Evolutionary conservation across 2,113 vertebrate species (phyloP).

Genomic region (Silurus glanis): DNA sequence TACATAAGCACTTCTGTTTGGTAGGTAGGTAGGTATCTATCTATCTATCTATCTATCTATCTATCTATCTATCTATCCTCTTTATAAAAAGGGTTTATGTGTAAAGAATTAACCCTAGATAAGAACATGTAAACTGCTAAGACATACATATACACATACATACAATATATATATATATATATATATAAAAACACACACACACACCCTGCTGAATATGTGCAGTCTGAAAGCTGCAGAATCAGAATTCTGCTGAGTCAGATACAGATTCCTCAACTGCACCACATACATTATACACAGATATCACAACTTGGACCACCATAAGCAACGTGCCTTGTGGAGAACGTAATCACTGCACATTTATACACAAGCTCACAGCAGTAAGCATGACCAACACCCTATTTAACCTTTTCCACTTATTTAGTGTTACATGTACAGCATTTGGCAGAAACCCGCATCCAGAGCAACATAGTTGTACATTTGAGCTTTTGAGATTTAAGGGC

Average conservation of each 20-base stretch:
- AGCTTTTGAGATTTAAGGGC: too few species aligned
- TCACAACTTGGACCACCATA: slow-evolving; percentile 41
- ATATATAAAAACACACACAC: too few species aligned
- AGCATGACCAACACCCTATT: slow-evolving; percentile 16
- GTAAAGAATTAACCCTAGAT: neutral
- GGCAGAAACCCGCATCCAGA: too few species aligned
- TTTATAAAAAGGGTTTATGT: too few species aligned
- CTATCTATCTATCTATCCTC: neutral
- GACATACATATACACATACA: too few species aligned
- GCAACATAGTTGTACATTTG: too few species aligned
- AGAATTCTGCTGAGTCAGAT: slow-evolving; percentile 58
- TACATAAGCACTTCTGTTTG: too few species aligned
- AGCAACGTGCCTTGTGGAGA: too few species aligned
- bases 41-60: neutral
- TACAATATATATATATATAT: too few species aligned
- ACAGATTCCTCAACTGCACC: slow-evolving; percentile 13
- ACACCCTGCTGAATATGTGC: neutral
- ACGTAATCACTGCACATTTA: neutral
- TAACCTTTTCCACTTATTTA: slow-evolving; percentile 32
- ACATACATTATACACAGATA: slow-evolving; percentile 67
- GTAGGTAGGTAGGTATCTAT: too few species aligned
- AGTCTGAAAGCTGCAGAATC: slow-evolving; percentile 65
- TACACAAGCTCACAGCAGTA: neutral
- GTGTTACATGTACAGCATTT: too few species aligned
- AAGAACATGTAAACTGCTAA: neutral